Evolutionary conservation across 1,140 invertebrate genomes (phyloP), one percentile per base, ranked within the genome.

Genomic region (Drosophila repletoides): DNA sequence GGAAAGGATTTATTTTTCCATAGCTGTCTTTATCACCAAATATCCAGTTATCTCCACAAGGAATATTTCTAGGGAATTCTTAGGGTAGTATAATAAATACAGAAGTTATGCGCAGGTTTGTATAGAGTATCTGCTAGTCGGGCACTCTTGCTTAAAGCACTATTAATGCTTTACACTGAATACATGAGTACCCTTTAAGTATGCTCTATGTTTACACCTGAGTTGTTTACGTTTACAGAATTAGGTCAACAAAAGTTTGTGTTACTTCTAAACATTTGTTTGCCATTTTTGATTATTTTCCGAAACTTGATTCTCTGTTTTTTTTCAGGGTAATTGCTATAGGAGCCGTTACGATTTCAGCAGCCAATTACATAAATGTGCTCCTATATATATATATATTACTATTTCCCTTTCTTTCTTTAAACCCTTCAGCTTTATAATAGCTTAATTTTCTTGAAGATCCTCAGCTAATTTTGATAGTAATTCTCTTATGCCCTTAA

Each of bases 161-260:
- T 46, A 12, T 46, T 15, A 7, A 26, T 14, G 15, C 4, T 4
- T 10, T 10, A 17, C 21, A n/a, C 19, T 49, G n/a, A n/a, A n/a
- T n/a, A n/a, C n/a, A n/a, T 33, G 21, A 34, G 10, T 49, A 22
- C 28, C 2, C 19, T 36, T 43, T 19, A 43, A 40, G 17, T 4
- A 9, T 40, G 36, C 19, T 40, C 19, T 48, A 29, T 33, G 22
- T 46, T 28, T 45, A 34, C 15, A 34, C 33, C 15, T 15, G 4
- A 24, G 24, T 33, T 80, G 77, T 76, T 83, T 80, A 80, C 56
- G 56, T 12, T n/a, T 59, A 12, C 22, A 2, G 17, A 83, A 52
- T 51, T 67, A 28, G 76, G 77, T 68, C 77, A 81, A 43, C 5
- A 66, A 48, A 69, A 34, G 22, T 60, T 56, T 41, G 34, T 49